Evolutionary conservation across 2,113 vertebrate genomes (phyloP).

Genomic region (Argyrosomus japonicus): DNA sequence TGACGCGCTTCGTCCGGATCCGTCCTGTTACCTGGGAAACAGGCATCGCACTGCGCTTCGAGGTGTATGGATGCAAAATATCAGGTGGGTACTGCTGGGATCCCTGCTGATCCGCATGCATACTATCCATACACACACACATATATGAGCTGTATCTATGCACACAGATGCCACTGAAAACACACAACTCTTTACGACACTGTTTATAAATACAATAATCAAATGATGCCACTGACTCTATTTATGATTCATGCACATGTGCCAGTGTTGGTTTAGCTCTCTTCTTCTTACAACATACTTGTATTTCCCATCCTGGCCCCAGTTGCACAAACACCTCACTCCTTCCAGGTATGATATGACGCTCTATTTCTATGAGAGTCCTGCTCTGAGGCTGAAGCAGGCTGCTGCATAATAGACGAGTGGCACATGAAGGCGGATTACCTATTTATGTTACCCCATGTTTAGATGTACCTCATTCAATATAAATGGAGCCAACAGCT

Average conservation of each 20-base stretch:
- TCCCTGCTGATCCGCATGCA: slow-evolving; percentile 28
- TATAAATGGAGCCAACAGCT: slow-evolving; percentile 78
- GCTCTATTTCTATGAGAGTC: slow-evolving; percentile 30
- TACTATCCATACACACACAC: slow-evolving; percentile 2
- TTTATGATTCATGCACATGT: neutral
- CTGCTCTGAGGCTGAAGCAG: slow-evolving; percentile 30
- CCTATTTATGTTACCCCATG: slow-evolving; percentile 78
- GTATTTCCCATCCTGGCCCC: slow-evolving; percentile 20
- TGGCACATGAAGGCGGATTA: slow-evolving; percentile 67
- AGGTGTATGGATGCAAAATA: slow-evolving; percentile 98
- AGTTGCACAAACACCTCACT: slow-evolving; percentile 42
- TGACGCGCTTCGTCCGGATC: slow-evolving; percentile 93
- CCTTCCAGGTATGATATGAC: slow-evolving; percentile 31
- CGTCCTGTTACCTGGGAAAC: slow-evolving; percentile 93
- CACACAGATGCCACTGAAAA: slow-evolving; percentile 1
- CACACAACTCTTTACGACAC: neutral
- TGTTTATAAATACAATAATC: slow-evolving; percentile 14
- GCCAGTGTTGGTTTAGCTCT: neutral
- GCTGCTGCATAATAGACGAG: slow-evolving; percentile 74
- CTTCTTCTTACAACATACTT: neutral
- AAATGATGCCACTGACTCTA: slow-evolving; percentile 4
- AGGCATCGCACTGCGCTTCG: slow-evolving; percentile 96
- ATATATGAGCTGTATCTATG: neutral
- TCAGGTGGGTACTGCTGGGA: slow-evolving; percentile 87
- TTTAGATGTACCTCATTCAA: slow-evolving; percentile 82